These are phyloP conservation scores for Erpobdella octoculata DNA, from an alignment of 2,888 invertebrate genomes.

Conservation along the genomic window DNA sequence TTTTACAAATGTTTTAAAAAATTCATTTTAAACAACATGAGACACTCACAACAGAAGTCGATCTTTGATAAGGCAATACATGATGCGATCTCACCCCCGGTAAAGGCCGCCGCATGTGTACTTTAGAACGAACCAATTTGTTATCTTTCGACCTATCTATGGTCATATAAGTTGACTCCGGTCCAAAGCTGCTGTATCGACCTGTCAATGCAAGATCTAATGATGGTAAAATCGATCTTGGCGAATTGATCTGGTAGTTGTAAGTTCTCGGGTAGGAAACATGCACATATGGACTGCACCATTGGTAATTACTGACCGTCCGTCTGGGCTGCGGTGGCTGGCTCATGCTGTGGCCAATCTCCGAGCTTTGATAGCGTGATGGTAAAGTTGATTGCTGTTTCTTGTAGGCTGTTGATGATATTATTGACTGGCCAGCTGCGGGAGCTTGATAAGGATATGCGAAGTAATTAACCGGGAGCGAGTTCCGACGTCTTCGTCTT, in stretches of 20 bases:
- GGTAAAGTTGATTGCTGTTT: background rate
- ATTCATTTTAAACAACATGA: too few relatives aligned
- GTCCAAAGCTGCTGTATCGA: background rate
- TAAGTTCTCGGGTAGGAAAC: background rate
- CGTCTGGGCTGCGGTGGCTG: background rate
- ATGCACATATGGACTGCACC: background rate
- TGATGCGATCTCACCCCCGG: too few relatives aligned
- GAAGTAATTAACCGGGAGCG: background rate
- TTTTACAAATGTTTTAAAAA: too few relatives aligned
- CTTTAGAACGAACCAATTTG: background rate
- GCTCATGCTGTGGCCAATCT: background rate
- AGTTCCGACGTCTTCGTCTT: background rate
- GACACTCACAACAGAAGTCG: too few relatives aligned
- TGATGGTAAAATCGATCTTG: background rate
- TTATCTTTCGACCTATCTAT: background rate
- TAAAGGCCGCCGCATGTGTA: too few relatives aligned
- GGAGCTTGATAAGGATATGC: too few relatives aligned
- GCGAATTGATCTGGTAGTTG: background rate
- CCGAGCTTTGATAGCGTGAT: background rate
- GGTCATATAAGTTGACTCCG: background rate
- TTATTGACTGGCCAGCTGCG: too few relatives aligned
- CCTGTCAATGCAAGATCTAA: background rate
- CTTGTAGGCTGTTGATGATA: background rate
- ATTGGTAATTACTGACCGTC: background rate
- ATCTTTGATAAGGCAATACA: too few relatives aligned